Evolutionary conservation across 2,113 vertebrate species (phyloP).

Genomic region (Sinocyclocheilus rhinocerous): DNA sequence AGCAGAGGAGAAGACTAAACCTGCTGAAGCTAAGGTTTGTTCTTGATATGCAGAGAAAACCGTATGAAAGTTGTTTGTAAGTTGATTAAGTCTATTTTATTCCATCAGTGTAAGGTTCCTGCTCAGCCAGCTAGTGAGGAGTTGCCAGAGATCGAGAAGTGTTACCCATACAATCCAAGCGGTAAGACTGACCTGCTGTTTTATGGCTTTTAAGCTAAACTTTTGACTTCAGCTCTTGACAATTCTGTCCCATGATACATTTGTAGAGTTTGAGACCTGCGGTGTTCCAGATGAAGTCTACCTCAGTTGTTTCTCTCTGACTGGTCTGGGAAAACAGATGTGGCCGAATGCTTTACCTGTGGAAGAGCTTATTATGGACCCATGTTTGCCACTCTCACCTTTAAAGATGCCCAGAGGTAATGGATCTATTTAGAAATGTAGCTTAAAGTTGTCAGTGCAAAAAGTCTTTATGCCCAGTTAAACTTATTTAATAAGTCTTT

Average conservation of each 20-base stretch:
- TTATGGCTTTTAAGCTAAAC: not conserved
- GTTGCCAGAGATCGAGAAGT: constrained; percentile 58
- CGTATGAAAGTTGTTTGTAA: not conserved
- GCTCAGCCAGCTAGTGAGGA: constrained; percentile 23
- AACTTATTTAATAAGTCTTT: not conserved
- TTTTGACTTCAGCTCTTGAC: not conserved
- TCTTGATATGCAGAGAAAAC: not conserved
- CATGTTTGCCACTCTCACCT: constrained; percentile 46
- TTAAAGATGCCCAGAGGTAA: constrained; percentile 54
- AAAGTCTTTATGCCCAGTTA: not conserved
- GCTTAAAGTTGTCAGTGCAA: not conserved
- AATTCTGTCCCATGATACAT: not conserved
- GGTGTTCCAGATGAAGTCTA: constrained; percentile 56
- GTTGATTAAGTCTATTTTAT: not conserved
- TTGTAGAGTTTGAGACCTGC: constrained; percentile 57
- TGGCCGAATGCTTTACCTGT: not conserved
- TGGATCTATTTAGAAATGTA: not conserved
- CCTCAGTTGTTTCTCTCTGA: constrained; percentile 55
- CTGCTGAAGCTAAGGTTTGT: constrained; percentile 37
- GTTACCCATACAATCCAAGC: constrained; percentile 58
- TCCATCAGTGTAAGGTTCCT: constrained; percentile 16
- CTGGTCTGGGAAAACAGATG: constrained; percentile 40
- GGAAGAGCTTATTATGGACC: constrained; percentile 40
- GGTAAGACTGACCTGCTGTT: constrained; percentile 34
- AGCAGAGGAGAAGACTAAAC: constrained; percentile 31